phyloP scores from a whole-genome alignment of 2,888 invertebrate species.

The Lasioglossum oenotherae region DNA sequence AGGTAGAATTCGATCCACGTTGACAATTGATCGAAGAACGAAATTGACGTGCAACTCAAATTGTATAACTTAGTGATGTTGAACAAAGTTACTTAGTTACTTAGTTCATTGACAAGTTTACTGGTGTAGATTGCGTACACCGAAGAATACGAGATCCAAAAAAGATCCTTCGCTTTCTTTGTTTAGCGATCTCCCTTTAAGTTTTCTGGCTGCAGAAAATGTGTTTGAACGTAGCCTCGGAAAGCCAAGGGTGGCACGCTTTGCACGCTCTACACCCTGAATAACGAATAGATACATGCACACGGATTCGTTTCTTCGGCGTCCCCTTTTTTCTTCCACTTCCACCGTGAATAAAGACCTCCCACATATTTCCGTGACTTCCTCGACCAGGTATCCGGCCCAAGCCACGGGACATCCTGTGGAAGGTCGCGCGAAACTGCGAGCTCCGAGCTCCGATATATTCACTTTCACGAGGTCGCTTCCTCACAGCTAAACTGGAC shows the following conservation, averaged over 20 bases:
- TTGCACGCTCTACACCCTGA: slow-evolving; percentile 19
- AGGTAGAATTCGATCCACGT: too few relatives aligned
- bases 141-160: neutral
- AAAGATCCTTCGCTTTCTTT: neutral
- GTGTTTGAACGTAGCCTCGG: neutral
- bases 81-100: neutral
- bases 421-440: slow-evolving; percentile 49
- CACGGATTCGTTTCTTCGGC: slow-evolving; percentile 27
- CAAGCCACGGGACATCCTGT: slow-evolving; percentile 51
- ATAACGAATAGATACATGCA: slow-evolving; percentile 42
- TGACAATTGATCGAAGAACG: neutral
- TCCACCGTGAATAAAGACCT: slow-evolving; percentile 63
- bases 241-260: slow-evolving; percentile 19
- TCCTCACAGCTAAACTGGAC: slow-evolving; percentile 11
- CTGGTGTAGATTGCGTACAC: neutral
- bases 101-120: neutral
- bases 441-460: slow-evolving; percentile 38
- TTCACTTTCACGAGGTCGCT: slow-evolving; percentile 45
- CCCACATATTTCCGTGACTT: slow-evolving; percentile 67
- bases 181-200: slow-evolving; percentile 18
- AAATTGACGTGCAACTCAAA: neutral
- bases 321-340: slow-evolving; percentile 14
- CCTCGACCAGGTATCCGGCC: slow-evolving; percentile 63
- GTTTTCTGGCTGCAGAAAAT: slow-evolving; percentile 39
- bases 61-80: neutral